Base-by-base conservation (phyloP, 2,797 vertebrate species). In the Botia almorhae region DNA sequence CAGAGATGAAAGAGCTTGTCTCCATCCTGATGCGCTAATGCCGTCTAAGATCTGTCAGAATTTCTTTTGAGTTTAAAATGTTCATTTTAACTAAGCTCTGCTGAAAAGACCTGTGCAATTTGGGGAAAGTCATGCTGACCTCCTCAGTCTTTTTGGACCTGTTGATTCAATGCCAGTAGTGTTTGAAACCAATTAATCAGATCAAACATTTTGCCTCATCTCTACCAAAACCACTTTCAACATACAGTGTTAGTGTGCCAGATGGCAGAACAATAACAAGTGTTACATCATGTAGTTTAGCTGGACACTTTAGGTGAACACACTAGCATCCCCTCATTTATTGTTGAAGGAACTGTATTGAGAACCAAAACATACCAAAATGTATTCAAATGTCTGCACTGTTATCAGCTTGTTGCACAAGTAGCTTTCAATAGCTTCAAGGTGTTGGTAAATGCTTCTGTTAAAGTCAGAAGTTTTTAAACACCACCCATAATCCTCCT, bases 31-130 rank as follows among this genome's bases (percentile, higher is more conserved):
- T 46, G 43, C 43, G 43, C 43, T 46, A 46, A 46, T 46, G 43
- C 43, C 43, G 10, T 14, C 73, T 82, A 65, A 65, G 78, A 77
- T 46, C 75, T 86, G 86, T 88, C 86, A 82, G 65, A 85, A 58
- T 76, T 11, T 2, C 76, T 67, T 29, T 79, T 61, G 21, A 48
- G 85, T 83, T 85, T 78, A 21, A 10, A 11, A 55, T 48, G 19
- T 7, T 53, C 61, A 46, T 46, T 69, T 61, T n/a, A 73, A 63
- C 48, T 75, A 81, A 78, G 85, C 83, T 80, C 53, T 61, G 65
- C 64, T 81, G 33, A 81, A 83, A 67, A 64, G 78, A 67, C 64
- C 68, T 58, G 85, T 67, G 73, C 60, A 69, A 33, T 26, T 78
- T 60, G 53, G 10, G 51, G 19, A 48, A 11, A 33, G 43, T 70